Conservation (phyloP, 1,140 invertebrate genomes). For the Tetramorium simillimum region DNA sequence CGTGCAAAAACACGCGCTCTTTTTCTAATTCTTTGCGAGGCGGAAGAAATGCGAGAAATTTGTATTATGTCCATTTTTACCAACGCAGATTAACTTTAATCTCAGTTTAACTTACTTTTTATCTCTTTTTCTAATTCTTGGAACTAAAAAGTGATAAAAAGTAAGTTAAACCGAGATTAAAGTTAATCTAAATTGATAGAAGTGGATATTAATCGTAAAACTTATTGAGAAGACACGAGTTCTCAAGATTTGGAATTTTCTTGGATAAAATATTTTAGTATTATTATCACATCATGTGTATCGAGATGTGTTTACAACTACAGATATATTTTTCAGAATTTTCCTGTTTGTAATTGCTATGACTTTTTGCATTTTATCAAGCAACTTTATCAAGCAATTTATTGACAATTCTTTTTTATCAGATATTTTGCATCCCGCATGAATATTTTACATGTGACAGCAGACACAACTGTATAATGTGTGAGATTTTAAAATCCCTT, state of each 20-base stretch:
- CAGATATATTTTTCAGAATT: background rate
- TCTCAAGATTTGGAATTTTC: background rate
- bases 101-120: no score
- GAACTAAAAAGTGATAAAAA: no score
- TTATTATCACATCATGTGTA: background rate
- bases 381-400: background rate
- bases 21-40: background rate
- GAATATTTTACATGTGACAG: background rate
- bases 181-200: no score
- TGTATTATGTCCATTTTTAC: background rate
- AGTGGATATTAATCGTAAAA: background rate
- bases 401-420: background rate
- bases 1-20: background rate
- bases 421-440: background rate
- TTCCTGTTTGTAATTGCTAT: background rate
- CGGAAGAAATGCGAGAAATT: background rate
- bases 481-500: background rate
- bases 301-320: background rate
- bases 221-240: background rate
- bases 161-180: no score
- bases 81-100: no score
- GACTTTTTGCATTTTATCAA: background rate
- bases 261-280: background rate
- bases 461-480: background rate
- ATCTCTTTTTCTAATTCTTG: no score